A percentile compares a stretch with the other conserved stretches of the same genome.
These are phyloP conservation scores for Saguinus imperator DNA, from an alignment of 2,113 vertebrate genomes.

Conservation along the genomic window DNA sequence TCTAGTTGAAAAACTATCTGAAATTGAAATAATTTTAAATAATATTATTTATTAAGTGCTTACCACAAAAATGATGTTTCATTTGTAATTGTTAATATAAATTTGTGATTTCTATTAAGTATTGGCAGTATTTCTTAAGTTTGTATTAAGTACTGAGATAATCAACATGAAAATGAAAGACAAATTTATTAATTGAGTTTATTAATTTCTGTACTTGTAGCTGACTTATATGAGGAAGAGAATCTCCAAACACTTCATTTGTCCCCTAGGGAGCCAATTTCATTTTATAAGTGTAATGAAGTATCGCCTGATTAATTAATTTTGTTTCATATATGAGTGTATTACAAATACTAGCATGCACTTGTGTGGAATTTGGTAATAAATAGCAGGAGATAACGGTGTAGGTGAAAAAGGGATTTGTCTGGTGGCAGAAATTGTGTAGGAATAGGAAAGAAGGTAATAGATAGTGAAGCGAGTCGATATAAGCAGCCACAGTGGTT, in stretches of 20 bases:
- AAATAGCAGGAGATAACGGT: background rate
- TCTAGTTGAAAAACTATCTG: background rate
- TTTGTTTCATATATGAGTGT: background rate
- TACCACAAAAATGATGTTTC: background rate
- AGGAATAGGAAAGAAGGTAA: background rate
- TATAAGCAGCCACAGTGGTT: too few species aligned
- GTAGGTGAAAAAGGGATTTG: background rate
- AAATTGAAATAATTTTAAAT: background rate
- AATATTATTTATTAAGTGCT: background rate
- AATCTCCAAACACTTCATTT: background rate
- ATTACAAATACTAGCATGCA: background rate
- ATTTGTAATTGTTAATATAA: background rate
- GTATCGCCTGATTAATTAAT: background rate
- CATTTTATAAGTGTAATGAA: background rate
- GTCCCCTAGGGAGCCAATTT: background rate
- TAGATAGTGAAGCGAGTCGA: background rate
- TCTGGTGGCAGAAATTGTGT: background rate
- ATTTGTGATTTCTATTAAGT: background rate
- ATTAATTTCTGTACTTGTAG: background rate
- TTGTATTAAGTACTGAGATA: background rate
- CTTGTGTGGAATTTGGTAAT: background rate
- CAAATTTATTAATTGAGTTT: background rate
- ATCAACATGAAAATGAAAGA: slow-evolving; percentile 9
- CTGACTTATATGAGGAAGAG: background rate
- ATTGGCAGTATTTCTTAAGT: background rate